Conservation (phyloP, 2,797 vertebrate species). For the Takifugu ocellatus region DNA sequence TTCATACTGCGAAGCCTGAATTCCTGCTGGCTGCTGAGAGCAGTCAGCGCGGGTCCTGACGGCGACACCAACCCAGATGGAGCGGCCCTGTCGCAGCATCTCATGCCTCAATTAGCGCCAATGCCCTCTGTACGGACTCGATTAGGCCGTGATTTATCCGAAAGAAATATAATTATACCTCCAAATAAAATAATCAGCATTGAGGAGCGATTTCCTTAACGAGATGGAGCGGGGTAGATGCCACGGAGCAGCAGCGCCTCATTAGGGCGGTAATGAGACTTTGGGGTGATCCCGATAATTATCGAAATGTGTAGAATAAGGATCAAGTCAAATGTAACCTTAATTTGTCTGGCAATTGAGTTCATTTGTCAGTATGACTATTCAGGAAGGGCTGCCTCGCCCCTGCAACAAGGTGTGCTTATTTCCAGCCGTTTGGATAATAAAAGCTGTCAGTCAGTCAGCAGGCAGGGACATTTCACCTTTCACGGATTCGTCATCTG, state of each 20-base stretch:
- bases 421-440: slow-evolving; percentile 39
- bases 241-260: slow-evolving; percentile 96
- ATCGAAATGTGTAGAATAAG: slow-evolving; percentile 81
- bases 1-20: not conserved
- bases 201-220: slow-evolving; percentile 99
- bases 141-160: slow-evolving; percentile 99
- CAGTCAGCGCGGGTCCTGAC: slow-evolving; percentile 32
- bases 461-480: slow-evolving; percentile 16
- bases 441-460: slow-evolving; percentile 8
- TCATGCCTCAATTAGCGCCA: slow-evolving; percentile 88
- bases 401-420: slow-evolving; percentile 34
- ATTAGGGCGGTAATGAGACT: slow-evolving; percentile 97
- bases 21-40: not conserved
- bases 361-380: slow-evolving; percentile 64
- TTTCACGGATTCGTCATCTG: slow-evolving; percentile 37
- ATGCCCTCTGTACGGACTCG: slow-evolving; percentile 94
- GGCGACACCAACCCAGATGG: slow-evolving; percentile 72
- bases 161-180: slow-evolving; percentile 99
- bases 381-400: slow-evolving; percentile 53
- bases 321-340: slow-evolving; percentile 78
- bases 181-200: slow-evolving; percentile 99
- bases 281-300: slow-evolving; percentile 80
- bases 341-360: slow-evolving; percentile 74
- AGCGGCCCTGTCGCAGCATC: slow-evolving; percentile 80
- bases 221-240: slow-evolving; percentile 93